Evolutionary conservation across 2,888 invertebrate species (phyloP), one percentile per base, ranked within the genome.

Genomic region (Apamea crenata): DNA sequence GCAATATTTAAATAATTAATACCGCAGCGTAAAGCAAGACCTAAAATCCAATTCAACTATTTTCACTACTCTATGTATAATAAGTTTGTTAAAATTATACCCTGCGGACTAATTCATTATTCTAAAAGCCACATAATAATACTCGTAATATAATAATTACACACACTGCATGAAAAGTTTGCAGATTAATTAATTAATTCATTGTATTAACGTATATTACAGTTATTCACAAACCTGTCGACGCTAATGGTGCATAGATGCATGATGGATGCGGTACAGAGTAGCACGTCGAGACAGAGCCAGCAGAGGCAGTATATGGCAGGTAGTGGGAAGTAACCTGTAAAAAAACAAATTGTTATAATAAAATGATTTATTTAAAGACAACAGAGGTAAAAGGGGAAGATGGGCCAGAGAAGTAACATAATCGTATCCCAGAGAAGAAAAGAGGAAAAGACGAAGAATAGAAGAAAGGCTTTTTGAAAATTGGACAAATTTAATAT

Each of bases 181-280:
- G 21, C 8, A 16, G 16, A 16, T 40, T 63, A 72, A 68, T 61
- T 10, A 70, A 40, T 65, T 56, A 25, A 59, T 71, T 47, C 0
- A 44, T 40, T 40, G 40, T 40, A 50, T 56, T n/a, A 74, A 25
- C 18, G 2, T 50, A 50, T 14, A 36, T 56, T 44, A 69, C 12
- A 73, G 25, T 47, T 12, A 56, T 74, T 50, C 36, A 82, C 79
- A 81, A 91, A 96, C 91, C 99, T 98, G 96, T 99, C 99, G 84
- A 99, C 98, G 86, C 99, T 99, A 93, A 99, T 99, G 66, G 99
- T 99, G 93, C 99, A 99, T 67, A 99, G 97, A 94, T 99, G 99
- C 98, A 99, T 99, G 91, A 99, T 99, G 87, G 99, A 99, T 2
- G 99, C 99, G 0, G 99, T 99, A 95, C 99, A 99, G 93, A 99